Evolutionary conservation across 1,140 invertebrate species (phyloP), one percentile per base, ranked within the genome.

Genomic region (Macrosteles quadrilineatus): DNA sequence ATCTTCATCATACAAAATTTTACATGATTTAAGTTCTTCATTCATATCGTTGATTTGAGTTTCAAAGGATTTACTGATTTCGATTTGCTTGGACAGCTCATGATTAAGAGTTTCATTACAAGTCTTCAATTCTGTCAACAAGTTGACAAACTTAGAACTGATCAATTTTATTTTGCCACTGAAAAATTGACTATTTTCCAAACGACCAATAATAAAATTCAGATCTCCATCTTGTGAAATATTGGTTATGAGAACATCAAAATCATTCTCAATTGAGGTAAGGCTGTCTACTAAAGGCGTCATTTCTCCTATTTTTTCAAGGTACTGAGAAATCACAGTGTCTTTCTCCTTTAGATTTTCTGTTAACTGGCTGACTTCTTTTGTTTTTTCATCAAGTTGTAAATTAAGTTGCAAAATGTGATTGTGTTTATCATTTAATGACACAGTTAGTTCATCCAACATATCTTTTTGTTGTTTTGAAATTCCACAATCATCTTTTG

Each of bases 1-100:
- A 23, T 59, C 55, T 59, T 59, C 55, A 59, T 59, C 55, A 59
- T 59, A 59, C 21, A 59, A 29, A 6, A 59, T 6, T 29, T 59
- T 59, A 14, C 23, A 23, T 27, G 55, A 14, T 29, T 59, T 59
- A 6, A 59, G 6, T 59, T 59, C 55, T 59, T 59, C 55, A 59
- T 59, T 59, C 25, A 59, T 11, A 23, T 23, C 12, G 23, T 59
- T 59, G 21, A 29, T 59, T 59, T 59, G 55, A 29, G 6, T 59
- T 59, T 59, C 55, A 9, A 59, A 59, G n/a, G 55, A 25, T 29
- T 23, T 25, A n/a, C 27, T 9, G 4, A 59, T 59, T 29, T 59
- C 25, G 27, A 59, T 29, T 29, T 29, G 21, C 2, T 59, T 29
- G 25, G 12, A 11, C 9, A 59, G n/a, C 11, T 59, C 55, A 2